Evolutionary conservation across 2,888 invertebrate genomes (phyloP), one percentile per base, ranked within the genome.

Genomic region (Volucella zonaria): DNA sequence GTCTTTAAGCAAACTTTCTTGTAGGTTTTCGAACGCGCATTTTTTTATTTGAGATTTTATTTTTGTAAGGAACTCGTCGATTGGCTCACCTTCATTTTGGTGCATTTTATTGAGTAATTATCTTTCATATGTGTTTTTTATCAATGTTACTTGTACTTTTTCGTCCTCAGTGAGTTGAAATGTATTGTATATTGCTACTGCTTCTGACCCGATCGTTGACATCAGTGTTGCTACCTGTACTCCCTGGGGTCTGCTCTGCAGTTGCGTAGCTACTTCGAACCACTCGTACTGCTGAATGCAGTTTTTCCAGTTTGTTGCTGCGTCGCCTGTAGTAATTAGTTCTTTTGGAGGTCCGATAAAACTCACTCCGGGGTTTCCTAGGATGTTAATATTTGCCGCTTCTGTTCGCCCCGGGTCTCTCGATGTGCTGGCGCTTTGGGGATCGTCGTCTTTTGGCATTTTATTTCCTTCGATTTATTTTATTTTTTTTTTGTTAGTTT

Each of bases 181-280:
- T 38, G 58, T 58, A n/a, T 58, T 58, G 58, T 58, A 70, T 49
- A 70, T 40, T 40, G 49, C 49, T 9, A 70, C 47, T 4, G 56
- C 68, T 68, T 68, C 68, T 43, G 56, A 14, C 15, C 70, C 58
- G 2, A 70, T 70, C 1, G 31, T 56, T 68, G 68, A 31, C 70
- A 70, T 70, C 12, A 70, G 18, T 40, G 70, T 70, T 15, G 58
- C 51, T 51, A 70, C 42, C 23, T 71, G 70, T 18, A 52, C 51
- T 49, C 8, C 14, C 38, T 56, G 43, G 3, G 56, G 45, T 11
- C 43, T 54, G 3, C n/a, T 66, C 23, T 52, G 58, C 12, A 54
- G 12, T 54, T 38, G 54, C 38, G 6, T 31, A 6, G 31, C 31
- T 31, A 8, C 8, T 38, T 54, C 23, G 2, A 12, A 38, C n/a